These are phyloP conservation scores for Corydoras maculifer DNA, from an alignment of 2,113 vertebrate genomes.

Conservation along the genomic window DNA sequence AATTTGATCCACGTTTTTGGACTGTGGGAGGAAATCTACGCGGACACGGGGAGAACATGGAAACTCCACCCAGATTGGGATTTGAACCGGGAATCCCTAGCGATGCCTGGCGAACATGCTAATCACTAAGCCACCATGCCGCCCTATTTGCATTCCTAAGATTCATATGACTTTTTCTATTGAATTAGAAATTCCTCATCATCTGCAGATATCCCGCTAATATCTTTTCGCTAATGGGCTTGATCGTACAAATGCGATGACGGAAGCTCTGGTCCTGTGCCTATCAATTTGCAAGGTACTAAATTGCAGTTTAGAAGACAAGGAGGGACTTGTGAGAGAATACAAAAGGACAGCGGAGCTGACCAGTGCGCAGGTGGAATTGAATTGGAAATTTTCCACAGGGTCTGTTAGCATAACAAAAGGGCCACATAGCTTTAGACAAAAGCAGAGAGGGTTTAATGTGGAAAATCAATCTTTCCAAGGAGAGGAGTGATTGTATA, in stretches of 20 bases:
- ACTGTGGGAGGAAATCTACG: too few relatives aligned
- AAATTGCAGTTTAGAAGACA: slow-evolving; percentile 92
- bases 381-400: slow-evolving; percentile 95
- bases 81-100: too few relatives aligned
- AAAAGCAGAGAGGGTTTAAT: slow-evolving; percentile 78
- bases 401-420: slow-evolving; percentile 95
- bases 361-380: slow-evolving; percentile 89
- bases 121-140: too few relatives aligned
- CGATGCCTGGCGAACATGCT: too few relatives aligned
- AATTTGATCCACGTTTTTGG: too few relatives aligned
- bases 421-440: slow-evolving; percentile 77
- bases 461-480: slow-evolving; percentile 73
- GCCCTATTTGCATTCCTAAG: neutral
- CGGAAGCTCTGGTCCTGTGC: slow-evolving; percentile 71
- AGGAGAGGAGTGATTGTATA: slow-evolving; percentile 63
- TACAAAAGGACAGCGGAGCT: slow-evolving; percentile 80
- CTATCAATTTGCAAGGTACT: slow-evolving; percentile 79
- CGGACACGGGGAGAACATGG: too few relatives aligned
- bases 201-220: slow-evolving; percentile 32
- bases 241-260: slow-evolving; percentile 61
- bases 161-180: slow-evolving; percentile 24
- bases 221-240: slow-evolving; percentile 29
- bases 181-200: slow-evolving; percentile 27
- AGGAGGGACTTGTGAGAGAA: slow-evolving; percentile 73
- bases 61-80: too few relatives aligned